Base-by-base conservation (phyloP, 1,140 invertebrate genomes). In the Euwallacea similis region DNA sequence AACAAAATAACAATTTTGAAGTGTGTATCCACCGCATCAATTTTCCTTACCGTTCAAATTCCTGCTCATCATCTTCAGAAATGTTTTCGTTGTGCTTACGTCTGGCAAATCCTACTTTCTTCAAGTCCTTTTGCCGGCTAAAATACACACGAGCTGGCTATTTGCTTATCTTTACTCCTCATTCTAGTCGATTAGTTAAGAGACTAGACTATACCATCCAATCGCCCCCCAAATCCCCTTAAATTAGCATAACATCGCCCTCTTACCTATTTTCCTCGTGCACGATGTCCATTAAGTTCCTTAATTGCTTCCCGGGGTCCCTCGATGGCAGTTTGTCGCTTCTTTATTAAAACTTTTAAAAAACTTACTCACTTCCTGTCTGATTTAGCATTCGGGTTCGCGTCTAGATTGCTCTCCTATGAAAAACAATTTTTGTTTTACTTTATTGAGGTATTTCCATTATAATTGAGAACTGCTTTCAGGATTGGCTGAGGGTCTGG, bases 181-280 rank as follows among this genome's bases (percentile, higher is more conserved):
- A 16, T 69, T 62, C 55, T 43, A 15, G 7, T 55, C 54, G 69
- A 70, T 70, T 70, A 70, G 69, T 70, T 64, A 64, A 64, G 61
- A 64, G 69, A 70, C 69, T 63, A 64, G 61, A 64, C 69, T 62
- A 55, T 69, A 44, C 11, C 13, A 61, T 68, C 60, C 47, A 67
- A 68, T 73, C 6, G 41, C 54, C 46, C 55, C 62, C 71, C 62
- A 16, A 47, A 33, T 33, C 47, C 44, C 60, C 53, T 42, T 64
- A 71, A 70, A 74, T 70, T 74, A 71, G 56, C 68, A 74, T 71
- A 69, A 74, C 16, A 70, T 21, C 13, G 54, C 65, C 72, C 65
- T 16, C 74, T 76, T 77, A 79, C 78, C 77, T 77, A 70, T 74
- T 75, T 74, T 78, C 77, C 72, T 78, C 78, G 60, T 77, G 70